These are phyloP conservation scores for Phylloscopus whistleri DNA, from an alignment of 2,113 vertebrate species.

Conservation along the genomic window DNA sequence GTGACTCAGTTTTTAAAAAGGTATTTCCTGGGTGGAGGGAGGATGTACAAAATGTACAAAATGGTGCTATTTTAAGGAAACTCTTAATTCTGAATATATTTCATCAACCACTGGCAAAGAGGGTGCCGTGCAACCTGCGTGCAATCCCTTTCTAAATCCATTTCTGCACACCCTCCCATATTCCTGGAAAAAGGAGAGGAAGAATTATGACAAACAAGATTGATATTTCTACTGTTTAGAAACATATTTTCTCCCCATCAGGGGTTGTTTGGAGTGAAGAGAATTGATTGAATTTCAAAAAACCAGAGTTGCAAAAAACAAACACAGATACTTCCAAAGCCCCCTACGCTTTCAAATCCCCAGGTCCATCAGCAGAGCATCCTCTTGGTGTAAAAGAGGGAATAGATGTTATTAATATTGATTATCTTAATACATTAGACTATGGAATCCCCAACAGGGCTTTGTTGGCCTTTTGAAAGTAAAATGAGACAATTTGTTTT, in stretches of 20 bases:
- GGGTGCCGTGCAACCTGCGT: accelerated
- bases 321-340: background rate
- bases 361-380: background rate
- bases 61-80: background rate
- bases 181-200: background rate
- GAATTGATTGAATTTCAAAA: background rate
- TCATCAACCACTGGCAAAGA: background rate
- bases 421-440: background rate
- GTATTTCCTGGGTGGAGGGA: background rate
- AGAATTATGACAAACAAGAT: background rate
- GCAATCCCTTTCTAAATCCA: background rate
- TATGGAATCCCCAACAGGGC: background rate
- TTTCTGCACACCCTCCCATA: background rate
- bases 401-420: background rate
- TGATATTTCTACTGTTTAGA: background rate
- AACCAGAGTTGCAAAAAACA: background rate
- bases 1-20: background rate
- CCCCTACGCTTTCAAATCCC: background rate
- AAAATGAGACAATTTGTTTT: background rate
- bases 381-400: background rate
- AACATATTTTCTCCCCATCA: background rate
- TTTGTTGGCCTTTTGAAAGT: background rate
- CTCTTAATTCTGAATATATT: background rate
- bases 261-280: background rate
- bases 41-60: background rate